Base-by-base conservation (phyloP, 2,888 invertebrate genomes). In the Leptura quadrifasciata region DNA sequence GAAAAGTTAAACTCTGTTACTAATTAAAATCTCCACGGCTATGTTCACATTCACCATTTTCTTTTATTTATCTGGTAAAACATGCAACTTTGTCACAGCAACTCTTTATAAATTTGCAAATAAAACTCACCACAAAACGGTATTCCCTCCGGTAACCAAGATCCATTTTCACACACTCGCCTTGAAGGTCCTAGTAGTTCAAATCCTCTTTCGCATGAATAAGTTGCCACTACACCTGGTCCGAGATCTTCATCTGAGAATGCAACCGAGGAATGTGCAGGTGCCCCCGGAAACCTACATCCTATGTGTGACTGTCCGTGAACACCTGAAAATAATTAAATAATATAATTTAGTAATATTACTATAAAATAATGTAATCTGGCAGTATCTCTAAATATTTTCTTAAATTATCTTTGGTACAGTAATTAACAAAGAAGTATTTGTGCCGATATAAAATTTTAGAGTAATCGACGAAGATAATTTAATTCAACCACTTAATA, bases 261-360 rank as follows among this genome's bases (percentile, higher is more conserved):
- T 21, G 93, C 91, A 52, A 97, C 94, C 61, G 91, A 92, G 74
- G 95, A 95, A 90, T 97, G 97, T 0, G 97, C 96, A 10, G 97
- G 97, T 0, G 96, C 94, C 10, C 97, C 97, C 0, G 97, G 97
- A 90, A 96, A 97, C 81, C 95, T 93, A 88, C 97, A 97, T 75
- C 88, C 88, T 20, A 70, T 18, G 17, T 68, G 15, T 6, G 65
- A 58, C 39, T 77, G 70, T 5, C 69, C 72, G 21, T 35, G 31
- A 2, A 65, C 69, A 55, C 52, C 79, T 79, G 58, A 24, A 79
- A 78, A 55, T 64, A 57, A 47, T 12, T 4, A 60, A 39, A 54
- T 24, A 24, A 21, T 57, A 35, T 24, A 17, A 31, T 8, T 6
- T 0, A 31, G 8, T 0, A n/a, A 5, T n/a, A 47, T 47, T 47